Evolutionary conservation across 2,797 vertebrate species (phyloP).

Genomic region (Tapera naevia): DNA sequence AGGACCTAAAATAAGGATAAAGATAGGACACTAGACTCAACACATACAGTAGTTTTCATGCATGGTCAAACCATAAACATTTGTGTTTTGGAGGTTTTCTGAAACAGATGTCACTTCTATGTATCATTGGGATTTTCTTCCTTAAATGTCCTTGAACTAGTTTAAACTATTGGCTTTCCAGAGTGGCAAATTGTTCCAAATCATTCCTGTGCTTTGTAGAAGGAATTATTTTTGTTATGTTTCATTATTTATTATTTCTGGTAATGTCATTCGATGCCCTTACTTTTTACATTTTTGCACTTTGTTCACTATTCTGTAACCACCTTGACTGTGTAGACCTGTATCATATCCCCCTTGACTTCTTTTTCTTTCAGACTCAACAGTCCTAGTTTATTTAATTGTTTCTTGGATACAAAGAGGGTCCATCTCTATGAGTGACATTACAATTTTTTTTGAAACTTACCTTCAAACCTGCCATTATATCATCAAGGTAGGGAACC

Average conservation of each 20-base stretch:
- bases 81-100: background rate
- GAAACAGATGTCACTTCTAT: background rate
- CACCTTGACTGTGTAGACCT: background rate
- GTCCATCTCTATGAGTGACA: background rate
- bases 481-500: background rate
- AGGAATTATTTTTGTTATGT: background rate
- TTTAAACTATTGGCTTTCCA: background rate
- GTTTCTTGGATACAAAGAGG: background rate
- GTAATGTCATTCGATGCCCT: background rate
- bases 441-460: background rate
- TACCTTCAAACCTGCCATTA: background rate
- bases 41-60: background rate
- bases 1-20: background rate
- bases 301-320: background rate
- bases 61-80: background rate
- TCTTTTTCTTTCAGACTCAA: background rate
- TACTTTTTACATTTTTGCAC: background rate
- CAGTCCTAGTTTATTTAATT: background rate
- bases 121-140: background rate
- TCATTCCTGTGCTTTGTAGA: background rate
- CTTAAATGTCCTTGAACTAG: background rate
- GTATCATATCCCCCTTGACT: background rate
- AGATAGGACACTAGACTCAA: background rate
- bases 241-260: background rate
- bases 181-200: background rate